Base-by-base conservation (phyloP, 2,797 vertebrate species). In the Arrhamphus sclerolepis region DNA sequence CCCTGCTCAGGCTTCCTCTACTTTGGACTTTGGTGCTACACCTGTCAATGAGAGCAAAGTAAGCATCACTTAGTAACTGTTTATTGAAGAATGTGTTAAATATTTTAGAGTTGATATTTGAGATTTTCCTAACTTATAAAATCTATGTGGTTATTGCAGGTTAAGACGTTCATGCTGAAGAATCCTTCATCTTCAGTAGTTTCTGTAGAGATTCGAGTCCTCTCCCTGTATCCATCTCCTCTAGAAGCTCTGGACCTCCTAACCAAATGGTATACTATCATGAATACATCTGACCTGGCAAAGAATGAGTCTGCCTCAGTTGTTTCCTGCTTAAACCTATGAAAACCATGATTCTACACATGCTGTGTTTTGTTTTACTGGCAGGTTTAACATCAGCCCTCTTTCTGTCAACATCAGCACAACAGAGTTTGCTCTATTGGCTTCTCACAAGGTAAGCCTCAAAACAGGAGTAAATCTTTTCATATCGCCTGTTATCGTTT, bases 31-130 rank as follows among this genome's bases (percentile, higher is more conserved):
- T 77, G 95, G 93, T 39, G 94, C 96, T 39, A 95, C 95, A n/a
- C 94, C 96, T 1, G 90, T 98, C 40, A 95, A 94, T 79, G 96
- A 92, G 62, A 97, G 94, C 58, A 93, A 92, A 94, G 97, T 98
- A 67, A 89, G 89, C 11, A 4, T 26, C 4, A 5, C 5, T 14
- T 7, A 3, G 4, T 28, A 1, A 1, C 9, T 62, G 14, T 21
- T 26, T 14, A 11, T 7, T 57, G 1, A 53, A 48, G n/a, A 39
- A 0, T 41, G 3, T 1, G 1, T 51, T n/a, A 6, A 19, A 18
- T 24, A 9, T 50, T 38, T 58, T 46, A 28, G 42, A 8, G 11
- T 11, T 13, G 19, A 41, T 9, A 14, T 43, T 11, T 54, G 19
- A 9, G 2, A 18, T 67, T 61, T 70, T 13, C 57, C 6, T 59